Evolutionary conservation across 2,888 invertebrate genomes (phyloP).

Genomic region (Parthenolecanium corni): DNA sequence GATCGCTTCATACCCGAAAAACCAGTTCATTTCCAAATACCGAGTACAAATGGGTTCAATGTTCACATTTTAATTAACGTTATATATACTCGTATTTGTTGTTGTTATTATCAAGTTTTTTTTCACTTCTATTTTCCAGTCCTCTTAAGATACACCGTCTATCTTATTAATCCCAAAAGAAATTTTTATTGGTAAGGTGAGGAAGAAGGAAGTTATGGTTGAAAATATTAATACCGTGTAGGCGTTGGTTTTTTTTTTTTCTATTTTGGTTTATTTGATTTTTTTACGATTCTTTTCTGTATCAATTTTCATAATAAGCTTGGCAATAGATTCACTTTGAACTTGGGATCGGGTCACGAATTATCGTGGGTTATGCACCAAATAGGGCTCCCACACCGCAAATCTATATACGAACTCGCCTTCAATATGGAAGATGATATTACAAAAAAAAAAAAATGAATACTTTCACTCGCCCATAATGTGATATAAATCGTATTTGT

Average conservation of each 20-base stretch:
- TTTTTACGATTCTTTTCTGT: neutral
- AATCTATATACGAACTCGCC: slow-evolving; percentile 11
- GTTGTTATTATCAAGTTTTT: no score
- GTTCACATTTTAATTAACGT: slow-evolving; percentile 9
- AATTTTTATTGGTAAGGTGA: no score
- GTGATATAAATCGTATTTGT: slow-evolving; percentile 21
- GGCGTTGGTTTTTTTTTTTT: no score
- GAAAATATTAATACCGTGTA: no score
- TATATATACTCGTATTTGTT: neutral
- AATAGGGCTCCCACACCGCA: slow-evolving; percentile 23
- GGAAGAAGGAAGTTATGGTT: no score
- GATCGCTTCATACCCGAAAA: no score
- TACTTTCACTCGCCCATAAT: slow-evolving; percentile 22
- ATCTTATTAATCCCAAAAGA: no score
- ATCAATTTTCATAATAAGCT: slow-evolving; percentile 15
- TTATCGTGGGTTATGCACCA: slow-evolving; percentile 21
- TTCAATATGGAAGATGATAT: no score
- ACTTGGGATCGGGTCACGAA: slow-evolving; percentile 20
- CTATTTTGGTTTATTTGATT: no score
- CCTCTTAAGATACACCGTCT: no score
- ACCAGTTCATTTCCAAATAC: no score
- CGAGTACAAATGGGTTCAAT: neutral
- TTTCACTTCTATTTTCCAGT: no score
- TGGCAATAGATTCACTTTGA: slow-evolving; percentile 8
- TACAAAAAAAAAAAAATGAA: slow-evolving; percentile 11